Conservation (phyloP, 2,113 vertebrate genomes). For the Lanius collurio region DNA sequence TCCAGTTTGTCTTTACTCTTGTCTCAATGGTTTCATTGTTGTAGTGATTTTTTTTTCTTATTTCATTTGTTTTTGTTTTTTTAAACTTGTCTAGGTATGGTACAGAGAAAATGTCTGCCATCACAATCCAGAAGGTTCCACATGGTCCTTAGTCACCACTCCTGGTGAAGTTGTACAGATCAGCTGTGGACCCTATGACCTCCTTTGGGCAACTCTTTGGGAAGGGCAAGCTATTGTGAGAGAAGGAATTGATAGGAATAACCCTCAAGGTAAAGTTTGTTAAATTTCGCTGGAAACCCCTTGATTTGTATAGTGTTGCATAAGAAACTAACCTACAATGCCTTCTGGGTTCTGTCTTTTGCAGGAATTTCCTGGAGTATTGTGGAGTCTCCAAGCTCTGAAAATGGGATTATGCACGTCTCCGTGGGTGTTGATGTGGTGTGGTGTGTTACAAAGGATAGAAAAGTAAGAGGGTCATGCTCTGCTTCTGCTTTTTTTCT, state of each 20-base stretch:
- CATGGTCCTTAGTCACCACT: constrained; percentile 82
- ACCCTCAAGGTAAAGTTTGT: constrained; percentile 81
- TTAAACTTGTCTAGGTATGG: constrained; percentile 82
- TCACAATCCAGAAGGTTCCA: constrained; percentile 88
- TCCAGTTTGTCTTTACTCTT: not conserved
- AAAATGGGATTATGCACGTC: constrained; percentile 85
- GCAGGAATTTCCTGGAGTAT: constrained; percentile 83
- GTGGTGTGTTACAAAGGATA: constrained; percentile 94
- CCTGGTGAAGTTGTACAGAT: constrained; percentile 95
- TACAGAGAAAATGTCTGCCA: constrained; percentile 89
- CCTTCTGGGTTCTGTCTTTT: not conserved
- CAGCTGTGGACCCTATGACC: constrained; percentile 90
- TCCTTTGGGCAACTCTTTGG: constrained; percentile 95
- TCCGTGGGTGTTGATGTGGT: constrained; percentile 88
- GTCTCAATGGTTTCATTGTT: constrained; percentile 16
- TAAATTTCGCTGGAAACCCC: not conserved
- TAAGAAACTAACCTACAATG: not conserved
- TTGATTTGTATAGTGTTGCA: not conserved
- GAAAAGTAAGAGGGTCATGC: constrained; percentile 81
- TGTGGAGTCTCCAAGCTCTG: constrained; percentile 88
- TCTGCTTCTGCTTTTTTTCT: not conserved
- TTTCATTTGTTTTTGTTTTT: not conserved
- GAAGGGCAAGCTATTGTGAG: constrained; percentile 94
- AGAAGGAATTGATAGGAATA: constrained; percentile 89
- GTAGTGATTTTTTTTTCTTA: not conserved